Percentiles rank a stretch among this genome's conserved stretches.
Conservation (phyloP, 2,888 invertebrate species). For the Mesopsocus fuscifrons region DNA sequence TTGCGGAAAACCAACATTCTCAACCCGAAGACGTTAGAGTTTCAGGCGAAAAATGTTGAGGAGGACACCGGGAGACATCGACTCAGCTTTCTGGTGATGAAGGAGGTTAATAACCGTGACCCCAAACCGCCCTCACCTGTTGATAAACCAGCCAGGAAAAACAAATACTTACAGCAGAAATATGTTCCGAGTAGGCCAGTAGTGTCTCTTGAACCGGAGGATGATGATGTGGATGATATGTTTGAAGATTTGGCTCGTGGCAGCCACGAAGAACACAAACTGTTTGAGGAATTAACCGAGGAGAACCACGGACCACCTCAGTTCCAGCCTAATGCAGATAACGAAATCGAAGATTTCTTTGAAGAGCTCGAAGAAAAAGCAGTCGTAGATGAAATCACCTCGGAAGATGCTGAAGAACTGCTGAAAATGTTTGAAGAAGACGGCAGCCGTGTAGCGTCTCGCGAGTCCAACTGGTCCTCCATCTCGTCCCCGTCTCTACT, state of each 20-base stretch:
- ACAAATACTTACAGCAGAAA: slow-evolving; percentile 3
- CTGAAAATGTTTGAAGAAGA: slow-evolving; percentile 6
- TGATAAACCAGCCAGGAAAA: background rate
- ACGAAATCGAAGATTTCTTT: slow-evolving; percentile 5
- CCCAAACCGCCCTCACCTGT: background rate
- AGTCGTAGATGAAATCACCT: background rate
- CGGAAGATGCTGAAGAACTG: background rate
- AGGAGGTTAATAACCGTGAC: background rate
- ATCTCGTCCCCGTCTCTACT: background rate
- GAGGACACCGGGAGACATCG: slow-evolving; percentile 1
- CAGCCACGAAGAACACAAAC: background rate
- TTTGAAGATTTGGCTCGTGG: background rate
- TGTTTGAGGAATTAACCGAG: slow-evolving; percentile 2
- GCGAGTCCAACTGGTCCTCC: background rate
- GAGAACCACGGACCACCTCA: background rate
- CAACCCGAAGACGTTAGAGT: slow-evolving; percentile 3
- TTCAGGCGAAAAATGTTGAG: background rate
- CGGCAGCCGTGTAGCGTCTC: background rate
- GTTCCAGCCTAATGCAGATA: background rate
- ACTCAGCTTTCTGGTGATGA: background rate
- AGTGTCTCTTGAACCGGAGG: background rate
- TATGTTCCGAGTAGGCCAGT: background rate
- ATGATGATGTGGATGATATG: background rate
- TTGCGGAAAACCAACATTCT: slow-evolving; percentile 5
- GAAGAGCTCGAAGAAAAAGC: background rate